Evolutionary conservation across 2,888 invertebrate species (phyloP).

Genomic region (Pseudococcus jackbeardsleyi): DNA sequence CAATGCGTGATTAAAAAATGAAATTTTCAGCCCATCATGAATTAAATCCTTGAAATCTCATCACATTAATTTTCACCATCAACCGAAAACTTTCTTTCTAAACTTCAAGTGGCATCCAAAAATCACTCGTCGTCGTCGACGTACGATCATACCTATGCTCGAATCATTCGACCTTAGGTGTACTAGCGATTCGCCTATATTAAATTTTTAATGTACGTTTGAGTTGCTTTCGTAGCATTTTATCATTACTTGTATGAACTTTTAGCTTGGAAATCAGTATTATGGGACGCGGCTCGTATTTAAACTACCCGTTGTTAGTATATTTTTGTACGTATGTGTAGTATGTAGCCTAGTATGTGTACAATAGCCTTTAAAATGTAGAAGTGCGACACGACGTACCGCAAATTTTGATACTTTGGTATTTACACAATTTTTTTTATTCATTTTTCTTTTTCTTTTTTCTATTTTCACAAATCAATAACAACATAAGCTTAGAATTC

Average conservation of each 20-base stretch:
- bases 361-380: not conserved
- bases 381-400: slow-evolving; percentile 29
- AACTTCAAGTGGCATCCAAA: too few species aligned
- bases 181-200: too few species aligned
- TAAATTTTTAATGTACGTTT: not conserved
- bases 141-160: not conserved
- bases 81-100: too few species aligned
- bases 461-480: not conserved
- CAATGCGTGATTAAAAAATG: too few species aligned
- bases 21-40: too few species aligned
- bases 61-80: too few species aligned
- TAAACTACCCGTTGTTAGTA: slow-evolving; percentile 21
- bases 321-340: not conserved
- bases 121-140: too few species aligned
- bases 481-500: not conserved
- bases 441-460: not conserved
- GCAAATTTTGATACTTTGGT: slow-evolving; percentile 27
- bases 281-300: not conserved
- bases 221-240: not conserved
- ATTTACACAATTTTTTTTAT: not conserved
- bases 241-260: not conserved
- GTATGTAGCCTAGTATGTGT: slow-evolving; percentile 2
- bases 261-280: slow-evolving; percentile 23
- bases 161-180: not conserved
- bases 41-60: too few species aligned